Evolutionary conservation across 2,797 vertebrate species (phyloP).

Genomic region (Masticophis lateralis): DNA sequence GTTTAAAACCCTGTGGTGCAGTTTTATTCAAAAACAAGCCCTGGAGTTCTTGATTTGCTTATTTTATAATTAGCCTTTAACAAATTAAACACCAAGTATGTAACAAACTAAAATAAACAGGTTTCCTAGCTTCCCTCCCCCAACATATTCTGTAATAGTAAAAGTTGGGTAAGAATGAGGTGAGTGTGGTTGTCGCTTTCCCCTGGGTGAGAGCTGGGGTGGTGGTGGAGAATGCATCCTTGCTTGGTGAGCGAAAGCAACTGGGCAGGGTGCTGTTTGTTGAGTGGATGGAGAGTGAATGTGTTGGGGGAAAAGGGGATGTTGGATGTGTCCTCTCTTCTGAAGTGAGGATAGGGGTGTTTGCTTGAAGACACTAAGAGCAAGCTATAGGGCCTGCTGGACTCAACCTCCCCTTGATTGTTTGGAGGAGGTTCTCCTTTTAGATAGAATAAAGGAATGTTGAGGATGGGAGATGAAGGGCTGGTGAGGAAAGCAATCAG

Average conservation of each 20-base stretch:
- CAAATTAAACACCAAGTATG: not conserved
- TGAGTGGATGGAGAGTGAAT: not conserved
- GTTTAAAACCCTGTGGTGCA: not conserved
- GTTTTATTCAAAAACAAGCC: not conserved
- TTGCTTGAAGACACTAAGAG: not conserved
- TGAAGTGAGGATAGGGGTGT: not conserved
- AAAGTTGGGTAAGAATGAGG: not conserved
- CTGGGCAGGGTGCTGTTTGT: not conserved
- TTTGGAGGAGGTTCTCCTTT: not conserved
- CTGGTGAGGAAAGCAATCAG: no score
- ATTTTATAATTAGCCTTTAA: not conserved
- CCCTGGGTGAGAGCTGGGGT: not conserved
- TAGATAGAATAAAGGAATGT: not conserved
- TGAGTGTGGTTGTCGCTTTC: not conserved
- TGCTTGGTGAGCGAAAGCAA: not conserved
- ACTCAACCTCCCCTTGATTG: not conserved
- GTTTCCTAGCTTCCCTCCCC: rapidly evolving
- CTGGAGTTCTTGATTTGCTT: not conserved
- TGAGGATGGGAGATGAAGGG: not conserved
- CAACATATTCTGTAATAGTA: not conserved
- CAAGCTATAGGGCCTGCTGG: not conserved
- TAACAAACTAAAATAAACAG: not conserved
- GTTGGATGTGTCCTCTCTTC: not conserved
- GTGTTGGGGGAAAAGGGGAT: not conserved
- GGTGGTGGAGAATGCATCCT: not conserved